phyloP scores from a whole-genome alignment of 2,888 invertebrate genomes.

The Tupiocoris notatus region DNA sequence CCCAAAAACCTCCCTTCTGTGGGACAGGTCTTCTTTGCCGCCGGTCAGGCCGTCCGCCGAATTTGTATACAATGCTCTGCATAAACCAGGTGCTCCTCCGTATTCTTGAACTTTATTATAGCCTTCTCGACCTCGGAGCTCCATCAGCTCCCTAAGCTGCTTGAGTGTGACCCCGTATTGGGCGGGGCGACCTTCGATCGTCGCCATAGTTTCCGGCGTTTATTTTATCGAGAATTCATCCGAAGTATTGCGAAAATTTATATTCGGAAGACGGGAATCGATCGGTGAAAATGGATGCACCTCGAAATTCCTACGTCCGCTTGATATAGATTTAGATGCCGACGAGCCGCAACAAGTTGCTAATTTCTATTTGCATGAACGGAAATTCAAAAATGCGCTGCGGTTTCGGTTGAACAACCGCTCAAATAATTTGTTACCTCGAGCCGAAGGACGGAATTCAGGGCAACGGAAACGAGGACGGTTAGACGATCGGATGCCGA shows the following conservation, averaged over 20 bases:
- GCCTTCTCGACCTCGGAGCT: conserved; percentile 61
- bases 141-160: conserved; percentile 64
- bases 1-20: conserved; percentile 93
- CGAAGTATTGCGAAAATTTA: not conserved
- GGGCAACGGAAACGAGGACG: not conserved
- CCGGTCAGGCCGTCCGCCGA: conserved; percentile 74
- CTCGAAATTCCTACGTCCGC: too few species aligned
- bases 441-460: not conserved
- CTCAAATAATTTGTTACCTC: too few species aligned
- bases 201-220: conserved; percentile 24
- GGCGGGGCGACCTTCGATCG: conserved; percentile 48
- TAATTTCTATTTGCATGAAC: too few species aligned
- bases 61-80: conserved; percentile 61
- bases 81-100: conserved; percentile 59
- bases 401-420: too few species aligned
- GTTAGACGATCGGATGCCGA: not conserved
- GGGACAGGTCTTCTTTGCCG: conserved; percentile 82
- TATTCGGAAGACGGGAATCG: not conserved
- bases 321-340: too few species aligned
- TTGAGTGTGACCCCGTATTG: conserved; percentile 58
- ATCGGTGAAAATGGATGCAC: too few species aligned
- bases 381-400: too few species aligned
- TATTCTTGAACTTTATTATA: conserved; percentile 57
- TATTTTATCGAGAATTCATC: not conserved
- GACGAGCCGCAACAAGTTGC: too few species aligned